Base-by-base conservation (phyloP, 2,888 invertebrate species). In the Synergus umbraculus region DNA sequence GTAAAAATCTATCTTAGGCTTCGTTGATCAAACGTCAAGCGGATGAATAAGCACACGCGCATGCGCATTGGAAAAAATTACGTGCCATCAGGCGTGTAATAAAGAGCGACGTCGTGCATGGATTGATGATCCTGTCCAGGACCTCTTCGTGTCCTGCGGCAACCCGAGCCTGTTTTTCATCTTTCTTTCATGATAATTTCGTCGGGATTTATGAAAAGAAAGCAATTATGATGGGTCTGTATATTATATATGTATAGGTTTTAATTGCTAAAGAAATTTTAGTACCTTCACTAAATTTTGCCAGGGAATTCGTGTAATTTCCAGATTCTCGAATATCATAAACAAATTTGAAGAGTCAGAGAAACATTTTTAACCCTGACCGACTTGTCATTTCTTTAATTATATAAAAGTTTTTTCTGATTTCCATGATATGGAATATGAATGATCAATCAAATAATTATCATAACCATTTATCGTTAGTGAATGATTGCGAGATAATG, bases 81-180 rank as follows among this genome's bases (percentile, higher is more conserved):
- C 43, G 41, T 66, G 44, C 43, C 10, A 66, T 66, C 66, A 66
- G 12, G 66, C 43, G 66, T 43, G 66, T 44, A 43, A 66, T 66
- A 66, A 66, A 66, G 66, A 66, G 43, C 43, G 43, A 66, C 82
- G 81, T 82, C 79, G 78, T 78, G 78, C 79, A 66, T 65, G 79
- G 85, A 85, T 85, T 85, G 85, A 85, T 85, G 85, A 85, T 84
- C 83, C 82, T 83, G 85, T 83, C 82, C 79, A 46, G 78, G 78
- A 78, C 66, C 18, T 66, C 43, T 64, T 64, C 66, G 18, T 66
- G 43, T 66, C 66, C 43, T n/a, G 18, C 43, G 18, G 66, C 44
- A 66, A 65, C 41, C 41, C 65, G 66, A 66, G 43, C 43, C 9
- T 44, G 66, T 66, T 44, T 66, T 66, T 18, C 66, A 66, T 66